Conservation (phyloP, 1,140 invertebrate genomes). For the Drosophila lini region DNA sequence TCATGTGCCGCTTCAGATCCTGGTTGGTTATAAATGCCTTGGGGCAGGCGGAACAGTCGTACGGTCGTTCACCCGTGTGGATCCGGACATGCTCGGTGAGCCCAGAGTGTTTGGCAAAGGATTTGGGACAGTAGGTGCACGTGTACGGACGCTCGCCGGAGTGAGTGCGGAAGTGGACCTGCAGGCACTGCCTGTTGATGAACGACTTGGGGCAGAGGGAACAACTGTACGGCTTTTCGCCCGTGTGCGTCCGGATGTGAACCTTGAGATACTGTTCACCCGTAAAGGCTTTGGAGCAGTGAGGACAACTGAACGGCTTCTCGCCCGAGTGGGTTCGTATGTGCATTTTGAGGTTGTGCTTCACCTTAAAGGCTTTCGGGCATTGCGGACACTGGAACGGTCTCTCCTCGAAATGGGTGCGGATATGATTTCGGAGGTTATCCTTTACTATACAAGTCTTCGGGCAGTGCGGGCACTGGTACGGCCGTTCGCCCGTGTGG, state of each 20-base stretch:
- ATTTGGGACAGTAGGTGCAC: background rate
- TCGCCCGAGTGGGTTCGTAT: constrained; percentile 3
- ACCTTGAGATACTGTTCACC: constrained; percentile 2
- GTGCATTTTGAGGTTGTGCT: constrained; percentile 7
- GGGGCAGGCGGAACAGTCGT: constrained; percentile 2
- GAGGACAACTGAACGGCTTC: background rate
- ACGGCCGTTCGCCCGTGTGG: constrained; percentile 1
- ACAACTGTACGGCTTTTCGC: constrained; percentile 4
- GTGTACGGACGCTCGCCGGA: constrained; percentile 4
- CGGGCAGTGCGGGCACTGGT: constrained; percentile 1
- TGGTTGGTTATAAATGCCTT: constrained; percentile 5
- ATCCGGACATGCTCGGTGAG: constrained; percentile 2
- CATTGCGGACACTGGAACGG: constrained; percentile 6
- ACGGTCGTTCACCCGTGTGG: constrained; percentile 7
- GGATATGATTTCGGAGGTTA: background rate
- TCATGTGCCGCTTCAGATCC: constrained; percentile 10
- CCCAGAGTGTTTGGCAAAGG: constrained; percentile 1
- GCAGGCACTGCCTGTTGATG: constrained; percentile 1
- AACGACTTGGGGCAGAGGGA: constrained; percentile 3
- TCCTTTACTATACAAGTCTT: constrained; percentile 4
- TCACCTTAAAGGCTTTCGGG: constrained; percentile 4
- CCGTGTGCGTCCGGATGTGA: constrained; percentile 6
- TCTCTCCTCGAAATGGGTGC: constrained; percentile 4
- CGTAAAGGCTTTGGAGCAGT: constrained; percentile 1
- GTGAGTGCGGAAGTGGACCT: constrained; percentile 5